Conservation (phyloP, 2,888 invertebrate genomes). For the Napeogenes sylphis region DNA sequence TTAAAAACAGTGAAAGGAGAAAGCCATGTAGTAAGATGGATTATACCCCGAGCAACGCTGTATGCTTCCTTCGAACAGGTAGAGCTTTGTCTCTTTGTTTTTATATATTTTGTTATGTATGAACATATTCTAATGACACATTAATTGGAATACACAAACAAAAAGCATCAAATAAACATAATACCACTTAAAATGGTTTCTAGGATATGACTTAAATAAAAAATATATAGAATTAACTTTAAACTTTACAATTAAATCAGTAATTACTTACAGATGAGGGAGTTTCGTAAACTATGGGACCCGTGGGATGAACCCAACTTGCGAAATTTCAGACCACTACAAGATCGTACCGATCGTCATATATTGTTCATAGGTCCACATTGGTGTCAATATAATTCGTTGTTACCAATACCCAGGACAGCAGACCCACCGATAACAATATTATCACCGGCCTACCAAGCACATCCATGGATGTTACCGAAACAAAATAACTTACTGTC, state of each 20-base stretch:
- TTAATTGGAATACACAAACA: no score
- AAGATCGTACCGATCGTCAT: constrained; percentile 58
- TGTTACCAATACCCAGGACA: constrained; percentile 62
- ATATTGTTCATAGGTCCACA: constrained; percentile 77
- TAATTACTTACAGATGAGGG: constrained; percentile 61
- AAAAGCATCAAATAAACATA: no score
- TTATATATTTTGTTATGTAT: no score
- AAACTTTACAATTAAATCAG: not conserved
- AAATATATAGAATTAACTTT: not conserved
- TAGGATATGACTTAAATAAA: no score
- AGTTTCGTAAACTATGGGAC: constrained; percentile 75
- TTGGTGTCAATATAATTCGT: constrained; percentile 68
- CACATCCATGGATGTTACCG: constrained; percentile 55
- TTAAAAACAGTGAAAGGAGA: constrained; percentile 63
- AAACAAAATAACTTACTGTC: constrained; percentile 54
- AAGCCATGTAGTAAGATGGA: constrained; percentile 75
- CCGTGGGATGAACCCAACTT: constrained; percentile 70
- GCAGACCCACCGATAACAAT: constrained; percentile 58
- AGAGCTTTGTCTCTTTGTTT: constrained; percentile 8
- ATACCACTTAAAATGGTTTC: no score
- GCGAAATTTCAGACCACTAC: constrained; percentile 74
- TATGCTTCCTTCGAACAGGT: constrained; percentile 80
- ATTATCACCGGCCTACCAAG: constrained; percentile 53
- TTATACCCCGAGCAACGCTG: constrained; percentile 77
- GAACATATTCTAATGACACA: no score